Base-by-base conservation (phyloP, 2,113 vertebrate species). In the Mustela nigripes region DNA sequence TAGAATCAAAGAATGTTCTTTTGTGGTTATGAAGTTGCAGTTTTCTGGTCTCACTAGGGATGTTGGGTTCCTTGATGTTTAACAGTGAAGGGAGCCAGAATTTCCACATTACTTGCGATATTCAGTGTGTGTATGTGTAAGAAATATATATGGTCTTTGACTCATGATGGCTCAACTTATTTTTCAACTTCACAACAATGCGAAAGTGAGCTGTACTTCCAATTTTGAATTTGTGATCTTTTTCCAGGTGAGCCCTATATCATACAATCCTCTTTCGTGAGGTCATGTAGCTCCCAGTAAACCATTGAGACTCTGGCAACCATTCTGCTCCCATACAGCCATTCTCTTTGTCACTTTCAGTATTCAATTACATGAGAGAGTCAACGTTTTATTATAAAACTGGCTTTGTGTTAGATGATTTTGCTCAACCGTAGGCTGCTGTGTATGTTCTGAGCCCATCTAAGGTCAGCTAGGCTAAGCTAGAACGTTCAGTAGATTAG, bases 61-160 rank as follows among this genome's bases (percentile, higher is more conserved):
- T 53, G 83, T 78, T 78, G 95, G 93, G 69, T 36, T 97, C 69
- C 53, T 97, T 50, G 85, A 67, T 90, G 87, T 95, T 73, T 95
- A 48, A 82, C 86, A 92, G 65, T 33, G 82, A 82, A 83, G 33
- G 73, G 82, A 97, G 63, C 94, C 93, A 87, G 90, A 91, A 67
- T 97, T 95, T 94, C 73, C 31, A 36, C 85, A 73, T 93, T 93
- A 94, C 88, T 96, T 94, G 60, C 67, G 95, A 14, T 60, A 48
- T 79, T 96, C 85, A 82, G 39, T 69, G 53, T 92, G 33, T 56
- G 39, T 42, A 3, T 42, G 11, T 63, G 36, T 95, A 56, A 97
- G 96, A 97, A 95, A 96, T 69, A 96, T 45, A 74, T 12, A 28
- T 15, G 3, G 39, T 45, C 73, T 45, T 76, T 42, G 36, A 45